These are phyloP conservation scores for Isaurus tuberculatus DNA, from an alignment of 92 coral and sea anemone species.

Conservation along the genomic window DNA sequence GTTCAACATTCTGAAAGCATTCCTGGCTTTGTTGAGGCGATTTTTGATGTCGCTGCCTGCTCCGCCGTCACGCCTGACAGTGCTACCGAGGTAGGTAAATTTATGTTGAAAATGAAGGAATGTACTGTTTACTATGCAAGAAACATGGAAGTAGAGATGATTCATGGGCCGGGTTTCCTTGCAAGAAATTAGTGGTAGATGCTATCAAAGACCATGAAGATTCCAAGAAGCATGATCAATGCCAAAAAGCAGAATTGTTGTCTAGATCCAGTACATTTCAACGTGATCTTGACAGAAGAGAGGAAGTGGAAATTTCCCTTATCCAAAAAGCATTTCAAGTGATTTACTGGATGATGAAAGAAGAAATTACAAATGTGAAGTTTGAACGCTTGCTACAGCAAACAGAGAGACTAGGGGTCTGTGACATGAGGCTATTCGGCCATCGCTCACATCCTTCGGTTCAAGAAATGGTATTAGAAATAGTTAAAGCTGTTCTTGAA, in stretches of 20 bases:
- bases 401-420: slow-evolving; percentile 6
- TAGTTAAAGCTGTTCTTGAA: background rate
- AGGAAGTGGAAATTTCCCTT: slow-evolving; percentile 16
- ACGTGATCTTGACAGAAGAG: slow-evolving; percentile 11
- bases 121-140: background rate
- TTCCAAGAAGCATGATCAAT: slow-evolving; percentile 33
- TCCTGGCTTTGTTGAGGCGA: no score
- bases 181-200: slow-evolving; percentile 46
- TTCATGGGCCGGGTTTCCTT: slow-evolving; percentile 16
- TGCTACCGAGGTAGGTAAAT: no score
- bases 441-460: background rate
- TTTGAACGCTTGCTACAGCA: background rate
- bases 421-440: background rate
- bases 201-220: slow-evolving; percentile 32
- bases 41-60: no score
- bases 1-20: no score
- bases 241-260: slow-evolving; percentile 38
- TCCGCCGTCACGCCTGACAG: no score
- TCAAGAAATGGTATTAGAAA: background rate
- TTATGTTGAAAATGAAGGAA: background rate
- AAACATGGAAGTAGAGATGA: background rate
- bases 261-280: slow-evolving; percentile 37
- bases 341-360: background rate
- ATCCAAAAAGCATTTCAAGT: background rate
- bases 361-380: background rate